Evolutionary conservation across 2,113 vertebrate species (phyloP).

Genomic region (Erythrolamprus reginae): DNA sequence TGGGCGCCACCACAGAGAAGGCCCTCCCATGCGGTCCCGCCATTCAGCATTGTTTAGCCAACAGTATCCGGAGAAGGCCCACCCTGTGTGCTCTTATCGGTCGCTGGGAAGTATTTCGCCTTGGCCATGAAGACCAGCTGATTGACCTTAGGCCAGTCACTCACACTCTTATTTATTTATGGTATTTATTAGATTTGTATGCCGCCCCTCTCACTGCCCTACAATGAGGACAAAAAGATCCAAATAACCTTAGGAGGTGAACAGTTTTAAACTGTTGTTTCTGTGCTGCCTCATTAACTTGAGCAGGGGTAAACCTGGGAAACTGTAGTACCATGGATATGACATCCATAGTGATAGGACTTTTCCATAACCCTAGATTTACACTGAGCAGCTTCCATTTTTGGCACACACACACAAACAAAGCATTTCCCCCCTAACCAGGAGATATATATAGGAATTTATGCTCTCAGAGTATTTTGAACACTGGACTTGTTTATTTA

Average conservation of each 20-base stretch:
- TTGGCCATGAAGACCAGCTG: not conserved
- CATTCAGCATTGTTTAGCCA: no score
- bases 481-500: not conserved
- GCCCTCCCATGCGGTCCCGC: no score
- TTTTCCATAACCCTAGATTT: not conserved
- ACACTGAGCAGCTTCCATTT: not conserved
- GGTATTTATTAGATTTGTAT: no score
- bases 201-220: no score
- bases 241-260: not conserved
- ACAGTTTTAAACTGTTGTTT: not conserved
- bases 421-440: not conserved
- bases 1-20: no score
- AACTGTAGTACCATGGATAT: not conserved
- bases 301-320: not conserved
- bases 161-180: no score
- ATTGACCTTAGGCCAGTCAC: not conserved
- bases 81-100: no score
- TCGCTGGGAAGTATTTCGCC: no score
- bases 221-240: not conserved
- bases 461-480: not conserved
- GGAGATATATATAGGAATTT: not conserved
- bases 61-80: no score
- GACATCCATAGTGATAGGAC: rapidly evolving
- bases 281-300: not conserved
- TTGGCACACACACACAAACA: not conserved